Conservation (phyloP, 2,888 invertebrate species). For the Dinocampus coccinellae region DNA sequence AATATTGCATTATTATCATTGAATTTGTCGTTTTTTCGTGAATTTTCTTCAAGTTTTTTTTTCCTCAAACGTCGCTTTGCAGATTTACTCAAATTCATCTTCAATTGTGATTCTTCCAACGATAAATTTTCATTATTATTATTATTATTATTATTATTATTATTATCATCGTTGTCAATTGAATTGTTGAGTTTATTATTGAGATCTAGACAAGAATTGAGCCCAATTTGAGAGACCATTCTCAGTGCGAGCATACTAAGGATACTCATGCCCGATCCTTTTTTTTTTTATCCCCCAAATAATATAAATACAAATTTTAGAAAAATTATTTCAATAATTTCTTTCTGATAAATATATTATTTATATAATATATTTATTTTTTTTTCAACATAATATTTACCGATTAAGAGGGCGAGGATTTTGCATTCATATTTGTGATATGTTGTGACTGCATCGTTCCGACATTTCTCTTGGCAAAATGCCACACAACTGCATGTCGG, state of each 20-base stretch:
- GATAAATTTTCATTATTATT: neutral
- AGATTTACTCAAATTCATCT: constrained; percentile 48
- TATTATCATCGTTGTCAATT: neutral
- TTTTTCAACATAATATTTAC: constrained; percentile 68
- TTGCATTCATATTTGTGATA: constrained; percentile 85
- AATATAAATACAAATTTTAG: no score
- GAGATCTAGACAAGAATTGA: constrained; percentile 71
- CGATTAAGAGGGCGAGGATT: constrained; percentile 80
- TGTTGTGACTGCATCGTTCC: constrained; percentile 74
- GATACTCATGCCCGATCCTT: constrained; percentile 86
- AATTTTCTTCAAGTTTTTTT: constrained; percentile 52
- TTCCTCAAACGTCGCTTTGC: constrained; percentile 55
- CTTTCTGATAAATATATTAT: no score
- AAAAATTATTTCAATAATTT: no score
- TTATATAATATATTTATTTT: no score
- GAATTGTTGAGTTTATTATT: constrained; percentile 67
- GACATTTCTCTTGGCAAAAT: constrained; percentile 79
- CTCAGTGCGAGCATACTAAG: constrained; percentile 81
- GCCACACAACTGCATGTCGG: constrained; percentile 81
- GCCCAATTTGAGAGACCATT: constrained; percentile 80
- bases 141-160: constrained; percentile 3
- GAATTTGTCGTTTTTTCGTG: constrained; percentile 56
- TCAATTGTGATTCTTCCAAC: neutral
- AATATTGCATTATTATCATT: constrained; percentile 20
- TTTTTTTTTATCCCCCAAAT: no score